Evolutionary conservation across 2,113 vertebrate species (phyloP).

Genomic region (Desmodus rotundus): DNA sequence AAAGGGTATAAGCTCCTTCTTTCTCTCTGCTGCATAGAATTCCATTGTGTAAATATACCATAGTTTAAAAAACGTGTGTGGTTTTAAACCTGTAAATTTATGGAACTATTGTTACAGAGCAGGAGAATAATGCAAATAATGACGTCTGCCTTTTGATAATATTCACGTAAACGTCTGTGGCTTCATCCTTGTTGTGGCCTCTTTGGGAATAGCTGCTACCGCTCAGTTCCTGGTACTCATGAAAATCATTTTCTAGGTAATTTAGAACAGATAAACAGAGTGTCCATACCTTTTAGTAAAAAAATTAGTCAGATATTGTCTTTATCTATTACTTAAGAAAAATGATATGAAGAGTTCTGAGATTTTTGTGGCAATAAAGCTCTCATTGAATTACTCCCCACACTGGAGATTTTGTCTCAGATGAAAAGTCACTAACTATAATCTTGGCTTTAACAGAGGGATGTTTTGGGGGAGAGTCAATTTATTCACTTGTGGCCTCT

Average conservation of each 20-base stretch:
- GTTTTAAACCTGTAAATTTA: not conserved
- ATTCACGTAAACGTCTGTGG: rapidly evolving
- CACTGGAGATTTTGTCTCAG: not conserved
- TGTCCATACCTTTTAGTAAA: not conserved
- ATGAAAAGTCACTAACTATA: not conserved
- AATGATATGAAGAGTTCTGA: not conserved
- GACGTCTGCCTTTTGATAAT: not conserved
- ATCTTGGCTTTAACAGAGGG: not conserved
- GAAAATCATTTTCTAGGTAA: not conserved
- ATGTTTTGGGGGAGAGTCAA: not conserved
- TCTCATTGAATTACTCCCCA: not conserved
- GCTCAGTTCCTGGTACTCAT: not conserved
- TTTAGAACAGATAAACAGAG: not conserved
- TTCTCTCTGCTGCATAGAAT: too few species aligned
- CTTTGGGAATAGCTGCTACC: not conserved
- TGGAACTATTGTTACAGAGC: too few species aligned
- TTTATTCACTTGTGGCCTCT: not conserved
- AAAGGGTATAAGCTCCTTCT: too few species aligned
- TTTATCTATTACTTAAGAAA: not conserved
- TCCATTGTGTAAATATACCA: too few species aligned
- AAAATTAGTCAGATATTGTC: not conserved
- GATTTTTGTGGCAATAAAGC: not conserved
- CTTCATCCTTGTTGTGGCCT: not conserved
- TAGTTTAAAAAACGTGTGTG: too few species aligned
- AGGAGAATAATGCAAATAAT: not conserved